Conservation (phyloP, 2,797 vertebrate genomes). For the Rallus crepitans region DNA sequence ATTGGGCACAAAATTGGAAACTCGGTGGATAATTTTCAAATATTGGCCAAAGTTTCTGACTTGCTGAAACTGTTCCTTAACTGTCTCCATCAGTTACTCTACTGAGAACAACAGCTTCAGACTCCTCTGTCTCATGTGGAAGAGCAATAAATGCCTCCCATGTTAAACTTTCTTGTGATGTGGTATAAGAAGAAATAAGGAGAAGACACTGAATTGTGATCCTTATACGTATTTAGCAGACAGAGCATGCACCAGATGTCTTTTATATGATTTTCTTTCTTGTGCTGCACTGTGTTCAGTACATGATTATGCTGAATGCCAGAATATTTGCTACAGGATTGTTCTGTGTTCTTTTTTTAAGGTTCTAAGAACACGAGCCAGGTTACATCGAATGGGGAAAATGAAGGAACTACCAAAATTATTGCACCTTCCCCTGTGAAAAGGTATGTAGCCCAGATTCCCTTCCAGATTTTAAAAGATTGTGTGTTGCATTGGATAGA, state of each 20-base stretch:
- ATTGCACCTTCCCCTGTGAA: slow-evolving; percentile 84
- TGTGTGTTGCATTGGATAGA: not conserved
- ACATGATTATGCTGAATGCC: not conserved
- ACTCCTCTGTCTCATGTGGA: not conserved
- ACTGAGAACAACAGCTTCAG: not conserved
- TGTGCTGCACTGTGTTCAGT: not conserved
- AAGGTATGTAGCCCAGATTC: slow-evolving; percentile 75
- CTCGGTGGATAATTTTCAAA: not conserved
- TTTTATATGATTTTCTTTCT: not conserved
- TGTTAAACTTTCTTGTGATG: not conserved
- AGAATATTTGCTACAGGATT: not conserved
- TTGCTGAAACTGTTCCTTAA: not conserved
- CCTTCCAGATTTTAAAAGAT: not conserved
- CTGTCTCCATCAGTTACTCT: not conserved
- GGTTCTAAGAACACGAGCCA: slow-evolving; percentile 78
- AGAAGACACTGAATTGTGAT: not conserved
- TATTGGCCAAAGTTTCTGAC: not conserved
- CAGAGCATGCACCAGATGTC: not conserved
- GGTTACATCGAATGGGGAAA: slow-evolving; percentile 72
- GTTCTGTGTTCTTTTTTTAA: not conserved
- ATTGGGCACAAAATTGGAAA: not conserved
- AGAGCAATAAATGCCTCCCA: not conserved
- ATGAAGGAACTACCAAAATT: slow-evolving; percentile 82
- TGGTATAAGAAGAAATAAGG: not conserved
- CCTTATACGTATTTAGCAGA: not conserved